Base-by-base conservation (phyloP, 2,113 vertebrate genomes). In the Xerus inauris region DNA sequence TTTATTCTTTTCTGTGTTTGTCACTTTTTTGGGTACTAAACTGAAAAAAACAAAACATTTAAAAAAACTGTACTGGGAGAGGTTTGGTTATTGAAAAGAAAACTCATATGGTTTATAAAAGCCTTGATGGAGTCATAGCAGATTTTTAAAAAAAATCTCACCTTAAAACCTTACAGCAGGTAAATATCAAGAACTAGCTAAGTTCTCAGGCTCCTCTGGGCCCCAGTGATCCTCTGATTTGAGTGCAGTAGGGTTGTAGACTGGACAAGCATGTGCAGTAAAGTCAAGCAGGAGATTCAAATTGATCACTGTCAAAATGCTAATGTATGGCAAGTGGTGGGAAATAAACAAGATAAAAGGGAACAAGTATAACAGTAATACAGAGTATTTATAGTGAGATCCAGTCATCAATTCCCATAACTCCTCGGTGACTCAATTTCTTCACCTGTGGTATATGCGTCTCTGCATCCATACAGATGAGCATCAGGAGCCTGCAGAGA, bases 331-430 rank as follows among this genome's bases (percentile, higher is more conserved):
- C 20, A 86, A 94, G 14, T 67, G 28, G 13, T 40, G 16, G 59
- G 67, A 94, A 90, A 94, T 87, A 89, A 96, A 89, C n/a, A 91
- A 72, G 89, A 93, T 91, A 32, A 94, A 95, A 83, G n/a, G 54
- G 57, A 89, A 54, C 26, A 38, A 77, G 69, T 35, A 76, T 54
- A 77, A 89, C 51, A n/a, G 67, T 35, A 51, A 96, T 72, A 88
- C 3, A 76, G n/a, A 76, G n/a, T 94, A 96, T 94, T 96, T 95
- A 96, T 51, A 85, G 73, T 54, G 79, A 79, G 69, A 67, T 47
- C 90, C 14, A 86, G 26, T 8, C 54, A 94, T 89, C 82, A 89
- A 62, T 83, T 45, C 47, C 81, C 87, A 92, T 22, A 90, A 64
- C 42, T 92, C 67, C 51, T 87, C 42, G 3, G 87, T 73, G 90